These are phyloP conservation scores for Pseudocheirus occidentalis DNA, from an alignment of 2,797 vertebrate species.

Conservation along the genomic window DNA sequence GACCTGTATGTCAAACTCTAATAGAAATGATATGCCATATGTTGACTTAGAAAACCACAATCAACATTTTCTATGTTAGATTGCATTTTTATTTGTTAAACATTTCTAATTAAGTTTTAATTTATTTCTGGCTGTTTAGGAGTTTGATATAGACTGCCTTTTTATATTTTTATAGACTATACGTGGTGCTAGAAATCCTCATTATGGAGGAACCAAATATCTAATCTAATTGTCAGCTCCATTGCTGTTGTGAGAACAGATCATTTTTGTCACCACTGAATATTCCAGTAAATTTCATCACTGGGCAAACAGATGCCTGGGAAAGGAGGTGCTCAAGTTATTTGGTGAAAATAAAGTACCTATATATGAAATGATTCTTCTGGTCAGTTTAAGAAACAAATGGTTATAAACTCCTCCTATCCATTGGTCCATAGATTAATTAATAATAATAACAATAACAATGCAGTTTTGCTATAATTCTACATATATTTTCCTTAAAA, in stretches of 20 bases:
- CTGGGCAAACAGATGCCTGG: not conserved
- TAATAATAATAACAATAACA: not conserved
- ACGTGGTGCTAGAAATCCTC: not conserved
- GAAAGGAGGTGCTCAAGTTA: not conserved
- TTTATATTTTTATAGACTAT: not conserved
- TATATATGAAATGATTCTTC: not conserved
- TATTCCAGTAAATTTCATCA: conserved; percentile 3
- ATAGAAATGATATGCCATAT: not conserved
- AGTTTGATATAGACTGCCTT: not conserved
- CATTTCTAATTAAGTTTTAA: not conserved
- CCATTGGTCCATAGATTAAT: not conserved
- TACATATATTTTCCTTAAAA: not conserved
- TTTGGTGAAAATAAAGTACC: not conserved
- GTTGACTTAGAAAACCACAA: not conserved
- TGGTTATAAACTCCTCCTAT: not conserved
- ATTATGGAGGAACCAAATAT: not conserved
- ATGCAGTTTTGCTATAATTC: not conserved
- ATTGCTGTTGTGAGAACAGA: not conserved
- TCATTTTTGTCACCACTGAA: not conserved
- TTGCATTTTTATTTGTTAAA: not conserved
- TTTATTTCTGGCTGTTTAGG: not conserved
- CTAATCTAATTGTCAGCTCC: not conserved
- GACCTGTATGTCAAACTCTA: not conserved
- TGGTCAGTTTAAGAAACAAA: not conserved
- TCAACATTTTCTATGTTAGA: not conserved